Conservation (phyloP, 2,888 invertebrate genomes). For the Eretmocerus hayati region DNA sequence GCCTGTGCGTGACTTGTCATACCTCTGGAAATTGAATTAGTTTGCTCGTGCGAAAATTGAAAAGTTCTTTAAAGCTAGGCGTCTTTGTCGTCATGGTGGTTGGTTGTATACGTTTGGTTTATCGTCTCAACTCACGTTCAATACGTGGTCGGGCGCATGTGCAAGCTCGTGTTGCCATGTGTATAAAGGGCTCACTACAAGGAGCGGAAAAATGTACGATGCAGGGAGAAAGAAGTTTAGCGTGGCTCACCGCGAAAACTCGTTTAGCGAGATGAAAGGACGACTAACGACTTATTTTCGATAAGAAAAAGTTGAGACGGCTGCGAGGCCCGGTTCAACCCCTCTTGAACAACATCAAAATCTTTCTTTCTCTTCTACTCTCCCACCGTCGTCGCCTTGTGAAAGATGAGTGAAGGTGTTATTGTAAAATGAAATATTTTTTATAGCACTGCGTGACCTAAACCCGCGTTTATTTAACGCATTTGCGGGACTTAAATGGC, state of each 20-base stretch:
- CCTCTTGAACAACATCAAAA: slow-evolving; percentile 4
- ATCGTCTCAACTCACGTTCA: too few species aligned
- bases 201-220: neutral
- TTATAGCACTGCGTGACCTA: too few species aligned
- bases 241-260: slow-evolving; percentile 43
- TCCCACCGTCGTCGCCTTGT: neutral
- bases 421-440: too few species aligned
- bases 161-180: neutral
- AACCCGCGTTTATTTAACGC: too few species aligned
- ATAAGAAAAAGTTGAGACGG: slow-evolving; percentile 47
- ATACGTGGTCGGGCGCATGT: neutral
- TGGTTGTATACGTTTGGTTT: too few species aligned
- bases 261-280: slow-evolving; percentile 47
- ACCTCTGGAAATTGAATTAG: slow-evolving; percentile 39
- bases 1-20: neutral
- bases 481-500: too few species aligned
- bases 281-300: slow-evolving; percentile 48
- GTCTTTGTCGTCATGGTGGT: too few species aligned
- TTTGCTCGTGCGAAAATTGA: slow-evolving; percentile 40
- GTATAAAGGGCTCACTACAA: neutral
- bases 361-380: neutral
- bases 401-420: too few species aligned
- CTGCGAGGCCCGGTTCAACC: too few species aligned
- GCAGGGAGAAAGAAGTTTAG: slow-evolving; percentile 27
- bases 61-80: slow-evolving; percentile 46